Conservation (phyloP, 2,797 vertebrate species). For the Momotus momota region DNA sequence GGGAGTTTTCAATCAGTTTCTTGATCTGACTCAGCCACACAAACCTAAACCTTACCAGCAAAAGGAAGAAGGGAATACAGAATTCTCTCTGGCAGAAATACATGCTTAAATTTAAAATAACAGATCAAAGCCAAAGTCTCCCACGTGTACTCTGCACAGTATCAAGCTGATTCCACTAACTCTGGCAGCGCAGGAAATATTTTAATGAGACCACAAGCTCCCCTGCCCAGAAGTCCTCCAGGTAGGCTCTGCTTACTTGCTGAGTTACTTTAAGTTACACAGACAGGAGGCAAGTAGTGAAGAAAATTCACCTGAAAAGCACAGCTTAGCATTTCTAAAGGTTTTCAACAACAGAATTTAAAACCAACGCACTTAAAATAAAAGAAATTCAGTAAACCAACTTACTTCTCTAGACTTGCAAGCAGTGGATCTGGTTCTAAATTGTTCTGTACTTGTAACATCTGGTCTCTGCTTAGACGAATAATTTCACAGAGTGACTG, state of each 20-base stretch:
- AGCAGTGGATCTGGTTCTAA: conserved; percentile 95
- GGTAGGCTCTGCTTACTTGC: not conserved
- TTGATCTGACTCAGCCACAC: not conserved
- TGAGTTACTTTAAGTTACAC: not conserved
- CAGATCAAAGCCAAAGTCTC: not conserved
- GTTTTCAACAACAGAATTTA: not conserved
- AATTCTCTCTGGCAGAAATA: not conserved
- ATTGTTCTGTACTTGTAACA: conserved; percentile 96
- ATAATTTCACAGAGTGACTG: conserved; percentile 99
- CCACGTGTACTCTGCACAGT: not conserved
- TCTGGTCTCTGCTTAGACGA: conserved; percentile 98
- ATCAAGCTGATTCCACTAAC: not conserved
- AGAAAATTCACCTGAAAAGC: not conserved
- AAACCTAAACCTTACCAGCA: not conserved
- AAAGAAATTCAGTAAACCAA: not conserved
- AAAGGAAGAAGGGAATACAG: not conserved
- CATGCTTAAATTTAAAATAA: not conserved
- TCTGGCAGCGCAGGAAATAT: not conserved
- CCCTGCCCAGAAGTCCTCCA: not conserved
- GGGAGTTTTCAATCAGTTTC: not conserved
- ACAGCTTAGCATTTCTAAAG: not conserved
- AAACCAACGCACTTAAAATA: not conserved
- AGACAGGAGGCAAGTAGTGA: not conserved
- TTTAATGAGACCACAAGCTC: not conserved
- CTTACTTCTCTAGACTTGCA: conserved; percentile 96